phyloP scores from a whole-genome alignment of 2,888 invertebrate genomes.

The Watsonalla binaria region DNA sequence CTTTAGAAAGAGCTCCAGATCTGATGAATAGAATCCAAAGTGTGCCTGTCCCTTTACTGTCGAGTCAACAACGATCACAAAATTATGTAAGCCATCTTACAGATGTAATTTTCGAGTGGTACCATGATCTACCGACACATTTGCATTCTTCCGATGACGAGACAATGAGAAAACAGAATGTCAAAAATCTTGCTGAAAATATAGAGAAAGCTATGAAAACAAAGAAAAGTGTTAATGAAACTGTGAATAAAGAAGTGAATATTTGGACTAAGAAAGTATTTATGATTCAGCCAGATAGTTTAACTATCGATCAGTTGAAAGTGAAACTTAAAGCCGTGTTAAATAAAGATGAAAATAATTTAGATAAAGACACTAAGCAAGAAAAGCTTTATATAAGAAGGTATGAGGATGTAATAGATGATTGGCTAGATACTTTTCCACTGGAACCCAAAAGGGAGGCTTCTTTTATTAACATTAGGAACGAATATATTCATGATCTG shows the following conservation, averaged over 20 bases:
- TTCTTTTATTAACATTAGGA: neutral
- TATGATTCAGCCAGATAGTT: neutral
- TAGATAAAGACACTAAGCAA: neutral
- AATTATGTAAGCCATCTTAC: neutral
- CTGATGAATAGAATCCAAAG: constrained; percentile 43
- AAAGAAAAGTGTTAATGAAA: neutral
- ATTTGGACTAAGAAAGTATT: neutral
- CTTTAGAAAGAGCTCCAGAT: constrained; percentile 35
- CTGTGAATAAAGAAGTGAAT: neutral
- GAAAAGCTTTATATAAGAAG: neutral
- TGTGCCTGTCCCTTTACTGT: constrained; percentile 35
- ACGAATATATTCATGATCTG: constrained; percentile 10
- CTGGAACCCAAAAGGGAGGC: neutral
- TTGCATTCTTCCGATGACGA: neutral
- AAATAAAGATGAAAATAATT: neutral
- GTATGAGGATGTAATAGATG: constrained; percentile 13
- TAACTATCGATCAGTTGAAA: neutral
- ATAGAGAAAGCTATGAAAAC: neutral
- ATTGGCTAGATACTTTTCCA: constrained; percentile 10
- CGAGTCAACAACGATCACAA: constrained; percentile 4
- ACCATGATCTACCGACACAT: neutral
- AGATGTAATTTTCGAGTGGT: neutral
- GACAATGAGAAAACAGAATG: neutral
- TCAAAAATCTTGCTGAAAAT: neutral
- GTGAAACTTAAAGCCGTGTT: neutral